These are phyloP conservation scores for Bombyx mandarina DNA, from an alignment of 1,140 invertebrate species.

Conservation along the genomic window DNA sequence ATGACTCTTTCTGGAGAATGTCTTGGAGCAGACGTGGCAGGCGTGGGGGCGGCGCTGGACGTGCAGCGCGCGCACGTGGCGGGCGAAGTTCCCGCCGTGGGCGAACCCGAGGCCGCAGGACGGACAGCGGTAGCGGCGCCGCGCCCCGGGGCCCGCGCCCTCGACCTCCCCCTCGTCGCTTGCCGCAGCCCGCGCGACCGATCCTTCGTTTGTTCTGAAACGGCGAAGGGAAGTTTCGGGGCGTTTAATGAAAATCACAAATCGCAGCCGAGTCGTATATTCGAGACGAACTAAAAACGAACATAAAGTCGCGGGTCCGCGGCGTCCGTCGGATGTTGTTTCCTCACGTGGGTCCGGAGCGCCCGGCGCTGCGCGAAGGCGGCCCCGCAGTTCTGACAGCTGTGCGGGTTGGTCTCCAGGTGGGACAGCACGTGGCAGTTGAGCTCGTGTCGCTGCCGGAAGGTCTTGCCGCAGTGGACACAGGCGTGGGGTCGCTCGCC, in stretches of 20 bases:
- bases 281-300: no score
- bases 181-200: no score
- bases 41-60: conserved; percentile 59
- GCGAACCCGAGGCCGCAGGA: conserved; percentile 36
- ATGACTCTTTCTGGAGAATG: conserved; percentile 63
- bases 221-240: no score
- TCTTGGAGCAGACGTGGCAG: conserved; percentile 63
- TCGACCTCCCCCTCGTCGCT: conserved; percentile 3
- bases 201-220: no score
- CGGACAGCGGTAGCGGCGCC: conserved; percentile 30
- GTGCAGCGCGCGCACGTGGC: conserved; percentile 64
- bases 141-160: conserved; percentile 20
- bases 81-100: conserved; percentile 65
- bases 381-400: conserved; percentile 29
- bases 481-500: conserved; percentile 78
- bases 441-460: conserved; percentile 74
- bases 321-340: neutral
- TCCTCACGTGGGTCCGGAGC: conserved; percentile 32
- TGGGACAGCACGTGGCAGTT: conserved; percentile 66
- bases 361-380: conserved; percentile 40
- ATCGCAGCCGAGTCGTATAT: no score
- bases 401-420: conserved; percentile 30
- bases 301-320: neutral
- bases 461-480: conserved; percentile 73
- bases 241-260: no score